Evolutionary conservation across 2,888 invertebrate species (phyloP).

Genomic region (Fragum sueziense): DNA sequence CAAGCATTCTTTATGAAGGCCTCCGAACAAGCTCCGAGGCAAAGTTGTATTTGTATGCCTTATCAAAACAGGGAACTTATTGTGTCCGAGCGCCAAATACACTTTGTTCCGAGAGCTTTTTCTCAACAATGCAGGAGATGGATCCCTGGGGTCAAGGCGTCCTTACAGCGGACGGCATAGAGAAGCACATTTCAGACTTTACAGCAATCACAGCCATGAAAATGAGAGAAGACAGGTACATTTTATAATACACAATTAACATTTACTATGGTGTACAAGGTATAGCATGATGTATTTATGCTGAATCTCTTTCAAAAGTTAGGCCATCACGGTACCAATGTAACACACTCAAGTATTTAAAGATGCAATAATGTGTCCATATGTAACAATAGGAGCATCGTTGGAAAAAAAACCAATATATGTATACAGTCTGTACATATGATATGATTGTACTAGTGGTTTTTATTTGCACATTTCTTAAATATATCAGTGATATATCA

Average conservation of each 20-base stretch:
- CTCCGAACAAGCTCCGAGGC: constrained; percentile 24
- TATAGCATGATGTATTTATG: not conserved
- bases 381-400: not conserved
- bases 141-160: constrained; percentile 50
- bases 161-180: constrained; percentile 23
- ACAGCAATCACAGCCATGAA: constrained; percentile 19
- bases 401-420: not conserved
- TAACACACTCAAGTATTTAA: too few relatives aligned
- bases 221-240: constrained; percentile 1
- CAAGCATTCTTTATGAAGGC: constrained; percentile 26
- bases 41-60: constrained; percentile 30
- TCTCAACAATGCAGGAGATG: constrained; percentile 45
- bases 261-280: too few relatives aligned
- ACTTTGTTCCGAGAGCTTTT: constrained; percentile 39
- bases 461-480: not conserved
- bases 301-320: not conserved
- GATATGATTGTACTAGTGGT: not conserved
- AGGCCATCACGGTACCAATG: not conserved
- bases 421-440: not conserved
- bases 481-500: not conserved
- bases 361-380: not conserved
- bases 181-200: constrained; percentile 45
- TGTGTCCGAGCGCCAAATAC: constrained; percentile 44
- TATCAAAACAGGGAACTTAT: constrained; percentile 43
- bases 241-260: too few relatives aligned